Evolutionary conservation across 64 coral and sea anemone genomes (phyloP).

Genomic region (Astreopora myriophthalma): DNA sequence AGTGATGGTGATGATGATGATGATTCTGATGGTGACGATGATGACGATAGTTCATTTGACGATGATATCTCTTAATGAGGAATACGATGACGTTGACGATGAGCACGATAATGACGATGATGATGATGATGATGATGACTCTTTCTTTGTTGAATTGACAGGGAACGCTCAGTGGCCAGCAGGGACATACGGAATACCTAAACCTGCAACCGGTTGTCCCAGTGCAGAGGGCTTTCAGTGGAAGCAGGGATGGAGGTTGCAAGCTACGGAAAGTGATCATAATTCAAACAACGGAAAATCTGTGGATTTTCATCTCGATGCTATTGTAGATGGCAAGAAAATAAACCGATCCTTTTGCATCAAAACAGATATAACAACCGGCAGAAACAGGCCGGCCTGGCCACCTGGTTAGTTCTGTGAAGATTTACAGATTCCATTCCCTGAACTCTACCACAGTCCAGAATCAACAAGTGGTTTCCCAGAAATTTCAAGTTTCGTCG

Average conservation of each 20-base stretch:
- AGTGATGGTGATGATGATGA: no score
- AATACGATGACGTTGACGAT: no score
- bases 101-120: no score
- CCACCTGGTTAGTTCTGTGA: background rate
- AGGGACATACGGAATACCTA: constrained; percentile 37
- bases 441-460: background rate
- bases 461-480: background rate
- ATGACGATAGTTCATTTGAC: no score
- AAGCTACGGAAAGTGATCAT: background rate
- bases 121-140: no score
- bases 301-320: constrained; percentile 14
- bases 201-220: constrained; percentile 38
- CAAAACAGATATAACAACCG: background rate
- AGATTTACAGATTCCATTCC: background rate
- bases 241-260: constrained; percentile 42
- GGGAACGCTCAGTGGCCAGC: background rate
- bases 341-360: constrained; percentile 60
- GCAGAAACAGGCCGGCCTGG: background rate
- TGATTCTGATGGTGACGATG: no score
- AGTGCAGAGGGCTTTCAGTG: background rate
- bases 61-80: no score
- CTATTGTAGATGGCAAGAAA: background rate
- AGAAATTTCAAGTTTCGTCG: no score
- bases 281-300: constrained; percentile 2
- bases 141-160: no score